Evolutionary conservation across 2,113 vertebrate genomes (phyloP).

Genomic region (Orientallactaga bullata): DNA sequence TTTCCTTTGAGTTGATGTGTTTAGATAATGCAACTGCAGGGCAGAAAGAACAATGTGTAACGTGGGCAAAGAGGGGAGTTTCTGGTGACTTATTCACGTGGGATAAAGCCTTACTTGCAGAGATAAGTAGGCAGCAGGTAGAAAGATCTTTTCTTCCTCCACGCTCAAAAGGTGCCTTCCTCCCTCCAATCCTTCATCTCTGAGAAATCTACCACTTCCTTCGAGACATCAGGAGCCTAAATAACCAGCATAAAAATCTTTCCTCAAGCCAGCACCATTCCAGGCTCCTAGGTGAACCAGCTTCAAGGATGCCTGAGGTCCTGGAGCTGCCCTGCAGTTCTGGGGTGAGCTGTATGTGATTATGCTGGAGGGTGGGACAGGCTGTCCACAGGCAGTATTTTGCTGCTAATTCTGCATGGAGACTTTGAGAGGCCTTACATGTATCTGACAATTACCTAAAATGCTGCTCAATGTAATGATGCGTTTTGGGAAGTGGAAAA

Average conservation of each 20-base stretch:
- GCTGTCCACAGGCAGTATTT: constrained; percentile 62
- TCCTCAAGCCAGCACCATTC: not conserved
- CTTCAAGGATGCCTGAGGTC: not conserved
- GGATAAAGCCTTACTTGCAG: not conserved
- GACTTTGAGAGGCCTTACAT: constrained; percentile 52
- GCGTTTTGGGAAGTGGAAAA: constrained; percentile 77
- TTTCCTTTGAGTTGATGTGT: not conserved
- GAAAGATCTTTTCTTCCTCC: not conserved
- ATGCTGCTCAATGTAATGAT: constrained; percentile 75
- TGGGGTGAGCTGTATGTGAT: constrained; percentile 5
- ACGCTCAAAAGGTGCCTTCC: not conserved
- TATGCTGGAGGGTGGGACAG: constrained; percentile 31
- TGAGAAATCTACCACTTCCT: not conserved
- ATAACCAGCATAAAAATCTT: not conserved
- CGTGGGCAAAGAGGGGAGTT: not conserved
- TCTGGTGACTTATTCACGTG: not conserved
- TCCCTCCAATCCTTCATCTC: not conserved
- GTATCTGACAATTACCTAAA: constrained; percentile 80
- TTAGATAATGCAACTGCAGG: not conserved
- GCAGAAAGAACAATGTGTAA: not conserved
- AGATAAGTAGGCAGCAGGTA: not conserved
- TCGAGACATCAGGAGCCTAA: not conserved
- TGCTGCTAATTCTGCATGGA: constrained; percentile 60
- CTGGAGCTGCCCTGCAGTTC: not conserved
- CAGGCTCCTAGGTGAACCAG: not conserved